Base-by-base conservation (phyloP, 2,797 vertebrate species). In the Bufotes viridis region DNA sequence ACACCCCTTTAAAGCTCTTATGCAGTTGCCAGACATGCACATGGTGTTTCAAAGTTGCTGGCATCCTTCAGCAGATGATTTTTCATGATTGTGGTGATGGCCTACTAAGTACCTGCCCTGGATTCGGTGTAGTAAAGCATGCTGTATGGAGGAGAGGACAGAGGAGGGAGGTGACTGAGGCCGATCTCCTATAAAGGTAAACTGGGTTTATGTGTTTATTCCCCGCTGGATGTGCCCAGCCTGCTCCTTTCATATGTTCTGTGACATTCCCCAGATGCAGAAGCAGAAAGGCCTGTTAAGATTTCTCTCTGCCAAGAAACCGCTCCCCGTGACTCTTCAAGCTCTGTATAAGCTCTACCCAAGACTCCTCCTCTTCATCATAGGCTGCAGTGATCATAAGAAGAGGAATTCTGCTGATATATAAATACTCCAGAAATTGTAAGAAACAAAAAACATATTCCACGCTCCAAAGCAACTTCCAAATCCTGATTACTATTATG, bases 111-210 rank as follows among this genome's bases (percentile, higher is more conserved):
- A 84, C 29, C 57, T 75, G 9, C 55, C 69, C n/a, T 34, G 7
- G 0, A 12, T 10, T 57, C 24, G 26, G 17, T 17, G 26, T 51
- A 84, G 69, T 34, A 24, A n/a, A 42, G 22, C 34, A 74, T 81
- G 18, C 7, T 12, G 29, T 63, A 26, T n/a, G n/a, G 24, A 80
- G 61, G 55, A 53, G 15, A 60, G 61, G 67, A 81, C 86, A 87
- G 58, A 63, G 24, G 72, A 84, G 61, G 15, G 58, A 15, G 74
- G 72, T 60, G 87, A 29, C 17, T n/a, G 42, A 24, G 57, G 7
- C 58, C 57, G 74, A 70, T 89, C 87, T 89, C 83, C 86, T 86
- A 86, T 86, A 89, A 89, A 65, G 83, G 87, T 42, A 89, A 89
- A 76, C 67, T 81, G 78, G 83, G 58, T 76, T n/a, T 53, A 79